Conservation (phyloP, 2,888 invertebrate species). For the Campaea margaritaria region DNA sequence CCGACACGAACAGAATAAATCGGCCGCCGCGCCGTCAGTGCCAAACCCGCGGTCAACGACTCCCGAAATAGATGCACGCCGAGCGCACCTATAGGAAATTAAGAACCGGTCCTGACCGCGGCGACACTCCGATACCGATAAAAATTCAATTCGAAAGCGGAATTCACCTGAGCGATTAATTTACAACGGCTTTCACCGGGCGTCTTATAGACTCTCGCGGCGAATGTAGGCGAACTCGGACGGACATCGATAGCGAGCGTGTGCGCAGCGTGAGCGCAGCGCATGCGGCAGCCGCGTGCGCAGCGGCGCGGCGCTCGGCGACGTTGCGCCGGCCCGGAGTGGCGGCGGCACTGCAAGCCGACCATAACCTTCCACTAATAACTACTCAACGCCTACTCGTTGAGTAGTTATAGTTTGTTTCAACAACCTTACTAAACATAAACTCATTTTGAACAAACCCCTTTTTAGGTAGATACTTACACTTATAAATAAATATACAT, state of each 20-base stretch:
- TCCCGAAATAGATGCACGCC: conserved; percentile 82
- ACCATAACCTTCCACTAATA: too few species aligned
- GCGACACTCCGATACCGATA: conserved; percentile 69
- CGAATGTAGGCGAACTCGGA: conserved; percentile 26
- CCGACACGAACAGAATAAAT: conserved; percentile 55
- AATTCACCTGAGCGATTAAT: conserved; percentile 77
- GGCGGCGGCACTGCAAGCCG: too few species aligned
- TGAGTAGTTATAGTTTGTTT: too few species aligned
- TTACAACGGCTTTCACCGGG: conserved; percentile 73
- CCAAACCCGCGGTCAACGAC: conserved; percentile 82
- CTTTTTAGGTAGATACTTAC: too few species aligned
- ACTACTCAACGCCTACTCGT: too few species aligned
- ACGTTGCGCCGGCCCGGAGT: too few species aligned
- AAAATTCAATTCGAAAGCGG: conserved; percentile 81
- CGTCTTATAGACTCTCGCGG: conserved; percentile 49
- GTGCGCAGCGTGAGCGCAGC: not conserved
- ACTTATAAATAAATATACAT: too few species aligned
- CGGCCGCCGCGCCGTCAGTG: conserved; percentile 59
- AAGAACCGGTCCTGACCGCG: conserved; percentile 78
- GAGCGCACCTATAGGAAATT: conserved; percentile 73
- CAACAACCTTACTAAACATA: too few species aligned
- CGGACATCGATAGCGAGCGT: not conserved
- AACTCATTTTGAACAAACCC: too few species aligned
- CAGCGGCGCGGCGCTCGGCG: not conserved
- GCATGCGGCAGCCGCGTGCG: not conserved